Percentiles rank a stretch among this genome's conserved stretches.
Evolutionary conservation across 2,797 vertebrate genomes (phyloP).

Genomic region (Gorsachius magnificus): DNA sequence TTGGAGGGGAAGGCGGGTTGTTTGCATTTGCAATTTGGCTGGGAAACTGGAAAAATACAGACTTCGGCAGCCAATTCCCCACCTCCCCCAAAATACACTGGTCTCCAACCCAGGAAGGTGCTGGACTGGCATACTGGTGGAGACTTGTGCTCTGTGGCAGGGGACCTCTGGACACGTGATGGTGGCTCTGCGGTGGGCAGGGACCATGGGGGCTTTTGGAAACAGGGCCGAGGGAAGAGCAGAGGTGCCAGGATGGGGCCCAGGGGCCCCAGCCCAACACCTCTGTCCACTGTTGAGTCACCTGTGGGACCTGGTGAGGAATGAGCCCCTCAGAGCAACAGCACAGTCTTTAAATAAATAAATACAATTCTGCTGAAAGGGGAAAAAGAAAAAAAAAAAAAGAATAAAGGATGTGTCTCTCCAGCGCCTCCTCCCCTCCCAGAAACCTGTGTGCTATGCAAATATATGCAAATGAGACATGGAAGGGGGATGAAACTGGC

Average conservation of each 20-base stretch:
- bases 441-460: conserved; percentile 37
- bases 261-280: not conserved
- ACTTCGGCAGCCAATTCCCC: not conserved
- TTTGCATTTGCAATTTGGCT: not conserved
- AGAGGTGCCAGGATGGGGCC: not conserved
- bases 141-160: rapidly evolving
- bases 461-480: conserved; percentile 10
- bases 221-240: not conserved
- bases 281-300: not conserved
- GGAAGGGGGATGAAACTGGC: conserved; percentile 5
- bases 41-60: not conserved
- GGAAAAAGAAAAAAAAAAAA: not conserved
- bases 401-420: conserved; percentile 26
- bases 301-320: not conserved
- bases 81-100: not conserved
- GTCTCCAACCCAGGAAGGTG: not conserved
- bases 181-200: not conserved
- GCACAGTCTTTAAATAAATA: not conserved
- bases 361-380: not conserved
- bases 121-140: not conserved
- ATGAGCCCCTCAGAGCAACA: not conserved
- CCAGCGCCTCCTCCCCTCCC: conserved; percentile 37
- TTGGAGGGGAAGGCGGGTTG: not conserved
- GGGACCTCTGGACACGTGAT: not conserved
- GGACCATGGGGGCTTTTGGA: not conserved